phyloP scores from a whole-genome alignment of 1,140 invertebrate species.

The Hycleus phaleratus region DNA sequence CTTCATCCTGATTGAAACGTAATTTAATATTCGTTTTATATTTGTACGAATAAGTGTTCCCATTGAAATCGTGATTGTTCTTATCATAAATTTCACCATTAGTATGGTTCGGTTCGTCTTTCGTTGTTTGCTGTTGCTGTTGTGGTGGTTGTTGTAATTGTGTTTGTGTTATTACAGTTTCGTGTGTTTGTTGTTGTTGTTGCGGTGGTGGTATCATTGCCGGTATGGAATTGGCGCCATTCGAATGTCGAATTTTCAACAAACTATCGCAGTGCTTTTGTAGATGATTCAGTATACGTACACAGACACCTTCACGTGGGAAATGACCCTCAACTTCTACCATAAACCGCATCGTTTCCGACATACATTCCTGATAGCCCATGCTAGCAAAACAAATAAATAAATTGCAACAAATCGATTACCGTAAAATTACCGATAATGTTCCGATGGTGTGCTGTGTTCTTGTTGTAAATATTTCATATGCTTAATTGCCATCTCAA shows the following conservation, averaged over 20 bases:
- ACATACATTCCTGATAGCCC: constrained; percentile 82
- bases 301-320: constrained; percentile 70
- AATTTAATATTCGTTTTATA: constrained; percentile 93
- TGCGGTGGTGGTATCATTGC: not conserved
- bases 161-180: constrained; percentile 1
- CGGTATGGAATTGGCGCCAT: not conserved
- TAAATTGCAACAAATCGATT: not conserved
- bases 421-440: constrained; percentile 28
- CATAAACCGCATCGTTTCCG: constrained; percentile 81
- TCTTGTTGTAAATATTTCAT: constrained; percentile 76
- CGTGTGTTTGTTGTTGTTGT: not conserved
- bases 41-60: constrained; percentile 56
- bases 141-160: not conserved
- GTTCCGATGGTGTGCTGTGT: constrained; percentile 42
- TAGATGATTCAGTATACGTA: constrained; percentile 73
- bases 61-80: constrained; percentile 1
- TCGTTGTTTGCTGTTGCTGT: not conserved
- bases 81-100: constrained; percentile 1
- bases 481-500: constrained; percentile 95
- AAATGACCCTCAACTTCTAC: constrained; percentile 77
- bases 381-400: constrained; percentile 23
- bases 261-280: constrained; percentile 73
- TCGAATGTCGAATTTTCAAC: constrained; percentile 27
- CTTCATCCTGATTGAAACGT: constrained; percentile 54
- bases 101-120: too few species aligned